Conservation (phyloP, 2,888 invertebrate genomes). For the Drosophila maculinotata region DNA sequence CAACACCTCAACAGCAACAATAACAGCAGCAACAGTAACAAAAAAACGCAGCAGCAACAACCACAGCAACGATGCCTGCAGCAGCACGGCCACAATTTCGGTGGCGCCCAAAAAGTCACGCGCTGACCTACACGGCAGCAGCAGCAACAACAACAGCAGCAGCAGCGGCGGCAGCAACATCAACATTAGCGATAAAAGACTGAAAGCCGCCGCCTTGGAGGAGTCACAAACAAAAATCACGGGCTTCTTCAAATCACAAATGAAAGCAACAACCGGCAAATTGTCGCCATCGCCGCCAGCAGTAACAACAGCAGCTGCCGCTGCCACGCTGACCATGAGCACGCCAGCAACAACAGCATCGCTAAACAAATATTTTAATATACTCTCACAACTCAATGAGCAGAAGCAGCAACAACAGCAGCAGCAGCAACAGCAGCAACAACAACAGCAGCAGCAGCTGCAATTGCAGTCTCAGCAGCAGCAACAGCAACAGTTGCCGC, state of each 20-base stretch:
- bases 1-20: slow-evolving; percentile 19
- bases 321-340: slow-evolving; percentile 76
- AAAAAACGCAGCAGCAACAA: slow-evolving; percentile 24
- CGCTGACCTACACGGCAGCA: slow-evolving; percentile 38
- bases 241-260: slow-evolving; percentile 93
- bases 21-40: slow-evolving; percentile 20
- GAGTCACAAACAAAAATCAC: slow-evolving; percentile 90
- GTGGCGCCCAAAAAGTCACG: slow-evolving; percentile 81
- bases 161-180: slow-evolving; percentile 25
- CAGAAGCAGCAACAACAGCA: slow-evolving; percentile 67
- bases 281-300: slow-evolving; percentile 52
- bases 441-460: slow-evolving; percentile 34
- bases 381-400: slow-evolving; percentile 82
- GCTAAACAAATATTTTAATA: slow-evolving; percentile 84
- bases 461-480: slow-evolving; percentile 61
- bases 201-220: slow-evolving; percentile 83
- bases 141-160: slow-evolving; percentile 17
- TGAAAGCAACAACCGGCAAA: slow-evolving; percentile 86
- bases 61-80: slow-evolving; percentile 32
- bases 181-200: slow-evolving; percentile 78
- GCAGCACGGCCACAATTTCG: slow-evolving; percentile 28
- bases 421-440: slow-evolving; percentile 54
- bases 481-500: slow-evolving; percentile 22
- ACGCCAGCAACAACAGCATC: slow-evolving; percentile 82
- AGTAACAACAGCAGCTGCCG: slow-evolving; percentile 29